Percentiles rank a stretch among this genome's conserved stretches.
phyloP scores from a whole-genome alignment of 2,797 vertebrate species.

The Astyanax mexicanus region DNA sequence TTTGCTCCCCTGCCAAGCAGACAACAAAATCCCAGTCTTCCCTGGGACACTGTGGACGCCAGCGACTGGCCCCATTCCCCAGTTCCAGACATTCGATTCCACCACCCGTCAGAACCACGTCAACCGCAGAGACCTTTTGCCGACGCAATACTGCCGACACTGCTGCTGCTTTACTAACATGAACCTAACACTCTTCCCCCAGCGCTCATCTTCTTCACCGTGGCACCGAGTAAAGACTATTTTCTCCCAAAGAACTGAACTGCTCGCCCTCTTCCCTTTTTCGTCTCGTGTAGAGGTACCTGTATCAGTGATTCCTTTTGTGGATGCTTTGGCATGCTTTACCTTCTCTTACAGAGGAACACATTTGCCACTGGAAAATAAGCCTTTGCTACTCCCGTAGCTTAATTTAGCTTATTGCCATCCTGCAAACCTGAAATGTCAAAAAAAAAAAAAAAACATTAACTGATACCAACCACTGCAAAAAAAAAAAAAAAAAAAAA shows the following conservation, averaged over 20 bases:
- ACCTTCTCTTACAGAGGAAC: conserved; percentile 59
- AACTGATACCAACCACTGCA: conserved; percentile 66
- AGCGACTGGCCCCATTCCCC: conserved; percentile 49
- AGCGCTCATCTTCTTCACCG: conserved; percentile 47
- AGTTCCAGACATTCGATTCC: conserved; percentile 48
- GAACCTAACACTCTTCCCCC: conserved; percentile 51
- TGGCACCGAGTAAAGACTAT: conserved; percentile 61
- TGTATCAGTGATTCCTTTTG: conserved; percentile 74
- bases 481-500: no score
- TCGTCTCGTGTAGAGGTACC: conserved; percentile 69
- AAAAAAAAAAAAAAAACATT: no score
- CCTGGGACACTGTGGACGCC: conserved; percentile 66
- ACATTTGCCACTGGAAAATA: conserved; percentile 68
- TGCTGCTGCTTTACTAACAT: conserved; percentile 66
- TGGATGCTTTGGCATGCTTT: conserved; percentile 77
- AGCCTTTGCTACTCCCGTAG: conserved; percentile 59
- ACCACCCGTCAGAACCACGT: conserved; percentile 59
- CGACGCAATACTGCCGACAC: conserved; percentile 75
- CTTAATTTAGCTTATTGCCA: conserved; percentile 67
- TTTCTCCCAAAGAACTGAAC: conserved; percentile 67
- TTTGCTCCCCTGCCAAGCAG: conserved; percentile 68
- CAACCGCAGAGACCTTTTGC: conserved; percentile 62
- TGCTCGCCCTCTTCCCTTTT: conserved; percentile 48
- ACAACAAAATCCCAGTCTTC: conserved; percentile 83
- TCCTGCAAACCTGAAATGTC: conserved; percentile 66